Evolutionary conservation across 2,113 vertebrate species (phyloP).

Genomic region (Arenaria interpres): DNA sequence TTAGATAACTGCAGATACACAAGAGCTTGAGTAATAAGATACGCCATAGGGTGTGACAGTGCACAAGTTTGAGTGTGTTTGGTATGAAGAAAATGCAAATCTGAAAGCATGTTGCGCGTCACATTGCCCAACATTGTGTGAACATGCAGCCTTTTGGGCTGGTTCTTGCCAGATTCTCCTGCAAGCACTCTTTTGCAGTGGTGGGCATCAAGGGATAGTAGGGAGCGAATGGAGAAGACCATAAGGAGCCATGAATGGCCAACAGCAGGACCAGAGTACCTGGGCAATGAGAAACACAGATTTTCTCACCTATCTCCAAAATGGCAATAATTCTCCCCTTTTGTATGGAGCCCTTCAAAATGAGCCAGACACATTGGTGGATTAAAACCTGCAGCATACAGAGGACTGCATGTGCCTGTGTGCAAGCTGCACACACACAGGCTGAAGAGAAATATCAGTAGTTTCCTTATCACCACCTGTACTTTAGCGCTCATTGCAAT

Average conservation of each 20-base stretch:
- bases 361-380: neutral
- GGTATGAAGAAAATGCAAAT: constrained; percentile 16
- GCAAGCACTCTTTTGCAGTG: neutral
- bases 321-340: neutral
- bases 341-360: neutral
- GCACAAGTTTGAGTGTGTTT: constrained; percentile 13
- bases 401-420: too few species aligned
- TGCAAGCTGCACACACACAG: neutral
- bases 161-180: neutral
- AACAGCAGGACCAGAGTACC: neutral
- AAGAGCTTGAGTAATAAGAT: neutral
- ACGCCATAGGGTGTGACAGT: neutral
- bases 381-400: neutral
- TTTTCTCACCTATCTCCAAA: neutral
- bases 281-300: neutral
- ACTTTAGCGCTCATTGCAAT: fast-evolving
- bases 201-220: neutral
- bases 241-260: neutral
- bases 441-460: neutral
- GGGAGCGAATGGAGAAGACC: neutral
- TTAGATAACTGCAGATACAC: neutral
- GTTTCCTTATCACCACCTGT: neutral
- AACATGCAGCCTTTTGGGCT: neutral
- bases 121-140: neutral
- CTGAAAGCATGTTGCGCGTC: neutral